Base-by-base conservation (phyloP, 2,113 vertebrate species). In the Leptobrachium ailaonicum region DNA sequence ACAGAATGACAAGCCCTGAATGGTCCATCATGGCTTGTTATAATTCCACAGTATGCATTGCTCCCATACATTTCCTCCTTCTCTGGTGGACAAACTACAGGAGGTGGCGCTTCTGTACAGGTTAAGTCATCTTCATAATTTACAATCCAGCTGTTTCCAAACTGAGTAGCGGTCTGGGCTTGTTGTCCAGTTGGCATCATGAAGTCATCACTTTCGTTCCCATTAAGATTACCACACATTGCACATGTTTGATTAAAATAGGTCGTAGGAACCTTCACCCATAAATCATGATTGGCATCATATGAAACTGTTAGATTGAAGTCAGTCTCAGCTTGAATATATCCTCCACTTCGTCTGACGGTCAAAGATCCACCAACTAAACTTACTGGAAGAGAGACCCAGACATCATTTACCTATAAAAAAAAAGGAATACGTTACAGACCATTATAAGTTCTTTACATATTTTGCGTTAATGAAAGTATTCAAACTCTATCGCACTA, bases 211-310 rank as follows among this genome's bases (percentile, higher is more conserved):
- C 83, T 84, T 44, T 2, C 60, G 42, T 73, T 41, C 58, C 72
- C 74, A 88, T 95, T 95, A 75, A 94, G 95, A 86, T 95, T 96
- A 20, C 95, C 94, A 14, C 95, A 96, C 85, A 96, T 88, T 83
- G 95, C 95, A 3, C 95, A 96, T 41, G 93, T 89, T 82, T 89
- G 82, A 84, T 90, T 83, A n/a, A 90, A 91, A 84, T 93, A 94
- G 14, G 44, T n/a, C 8, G 83, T 83, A 11, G 94, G 92, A 54
- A 96, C 80, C 54, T 77, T 86, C 76, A 96, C 82, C 9, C 93
- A 89, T 68, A 96, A 87, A 0, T 88, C 87, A 63, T 94, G 91
- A n/a, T 90, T 82, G 0, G 66, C 42, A 83, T 93, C 90, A 41
- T 90, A 95, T 60, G 90, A 93, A 71, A 96, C 88, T 0, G 7